These are phyloP conservation scores for Caenorhabditis japonica DNA, from an alignment of 2,888 invertebrate species.

Conservation along the genomic window DNA sequence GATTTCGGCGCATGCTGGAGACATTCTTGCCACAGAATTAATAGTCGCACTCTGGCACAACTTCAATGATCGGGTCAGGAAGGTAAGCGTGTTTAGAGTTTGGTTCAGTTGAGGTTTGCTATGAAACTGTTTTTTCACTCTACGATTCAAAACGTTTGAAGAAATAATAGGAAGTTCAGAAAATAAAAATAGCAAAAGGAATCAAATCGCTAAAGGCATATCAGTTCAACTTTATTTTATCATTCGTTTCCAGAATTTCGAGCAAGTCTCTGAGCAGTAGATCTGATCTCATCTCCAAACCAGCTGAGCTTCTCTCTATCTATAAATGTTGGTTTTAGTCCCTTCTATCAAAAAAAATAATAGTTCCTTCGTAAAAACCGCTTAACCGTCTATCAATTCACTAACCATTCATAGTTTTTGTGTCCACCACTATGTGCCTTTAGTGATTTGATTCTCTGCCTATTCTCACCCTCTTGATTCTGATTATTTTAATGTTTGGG, in stretches of 20 bases:
- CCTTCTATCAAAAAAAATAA: slow-evolving; percentile 7
- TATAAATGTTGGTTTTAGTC: slow-evolving; percentile 52
- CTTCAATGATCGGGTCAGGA: slow-evolving; percentile 77
- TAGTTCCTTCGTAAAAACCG: slow-evolving; percentile 25
- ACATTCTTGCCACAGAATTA: slow-evolving; percentile 77
- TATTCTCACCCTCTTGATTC: too few species aligned
- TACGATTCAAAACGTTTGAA: slow-evolving; percentile 12
- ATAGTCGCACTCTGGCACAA: slow-evolving; percentile 77
- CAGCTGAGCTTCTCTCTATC: slow-evolving; percentile 49
- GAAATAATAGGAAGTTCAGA: too few species aligned
- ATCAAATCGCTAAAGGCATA: slow-evolving; percentile 53
- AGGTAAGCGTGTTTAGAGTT: slow-evolving; percentile 56
- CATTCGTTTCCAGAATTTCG: slow-evolving; percentile 53
- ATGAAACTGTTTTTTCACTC: slow-evolving; percentile 21
- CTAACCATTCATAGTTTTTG: slow-evolving; percentile 50
- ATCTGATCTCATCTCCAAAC: slow-evolving; percentile 40
- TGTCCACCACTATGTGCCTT: slow-evolving; percentile 56
- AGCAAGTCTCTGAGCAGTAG: slow-evolving; percentile 54
- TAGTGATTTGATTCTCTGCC: slow-evolving; percentile 52
- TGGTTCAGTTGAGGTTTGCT: slow-evolving; percentile 36
- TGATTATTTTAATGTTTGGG: too few species aligned
- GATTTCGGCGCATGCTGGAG: slow-evolving; percentile 77
- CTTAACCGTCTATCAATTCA: slow-evolving; percentile 44
- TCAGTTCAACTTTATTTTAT: slow-evolving; percentile 27
- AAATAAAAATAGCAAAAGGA: slow-evolving; percentile 18